phyloP scores from a whole-genome alignment of 2,888 invertebrate genomes.

The Trissonchulus latispiculum region DNA sequence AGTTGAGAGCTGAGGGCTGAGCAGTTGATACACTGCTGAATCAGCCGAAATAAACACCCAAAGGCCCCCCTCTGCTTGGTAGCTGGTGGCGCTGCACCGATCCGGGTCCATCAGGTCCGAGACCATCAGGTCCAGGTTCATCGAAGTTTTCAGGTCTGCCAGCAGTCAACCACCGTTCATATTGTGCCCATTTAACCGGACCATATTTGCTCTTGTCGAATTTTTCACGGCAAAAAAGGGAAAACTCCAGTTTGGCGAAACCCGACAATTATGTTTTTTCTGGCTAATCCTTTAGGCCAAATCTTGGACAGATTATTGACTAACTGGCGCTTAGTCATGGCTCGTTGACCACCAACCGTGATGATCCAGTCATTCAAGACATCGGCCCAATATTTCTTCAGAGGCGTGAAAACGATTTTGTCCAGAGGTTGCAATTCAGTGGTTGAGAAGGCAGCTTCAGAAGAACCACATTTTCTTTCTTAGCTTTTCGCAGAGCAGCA shows the following conservation, averaged over 20 bases:
- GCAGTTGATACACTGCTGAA: too few species aligned
- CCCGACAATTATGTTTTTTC: neutral
- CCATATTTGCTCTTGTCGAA: neutral
- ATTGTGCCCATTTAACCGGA: neutral
- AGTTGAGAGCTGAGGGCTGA: too few species aligned
- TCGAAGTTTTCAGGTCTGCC: neutral
- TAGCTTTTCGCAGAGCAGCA: neutral
- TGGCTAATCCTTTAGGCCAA: neutral
- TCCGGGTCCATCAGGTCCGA: too few species aligned
- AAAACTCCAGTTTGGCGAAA: slow-evolving; percentile 2
- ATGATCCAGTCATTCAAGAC: neutral
- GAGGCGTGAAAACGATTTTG: neutral
- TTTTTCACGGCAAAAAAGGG: neutral
- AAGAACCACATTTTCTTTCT: neutral
- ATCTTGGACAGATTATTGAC: slow-evolving; percentile 3
- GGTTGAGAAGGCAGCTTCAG: neutral
- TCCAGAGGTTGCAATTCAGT: slow-evolving; percentile 4
- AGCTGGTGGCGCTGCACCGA: too few species aligned
- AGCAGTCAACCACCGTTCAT: neutral
- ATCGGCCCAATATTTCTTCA: neutral
- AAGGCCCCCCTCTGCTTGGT: too few species aligned
- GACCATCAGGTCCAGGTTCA: too few species aligned
- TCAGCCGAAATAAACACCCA: too few species aligned
- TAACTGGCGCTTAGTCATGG: neutral
- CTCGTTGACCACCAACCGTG: neutral